Base-by-base conservation (phyloP, 1,140 invertebrate species). In the silkworm (Bombyx mori) region DNA sequence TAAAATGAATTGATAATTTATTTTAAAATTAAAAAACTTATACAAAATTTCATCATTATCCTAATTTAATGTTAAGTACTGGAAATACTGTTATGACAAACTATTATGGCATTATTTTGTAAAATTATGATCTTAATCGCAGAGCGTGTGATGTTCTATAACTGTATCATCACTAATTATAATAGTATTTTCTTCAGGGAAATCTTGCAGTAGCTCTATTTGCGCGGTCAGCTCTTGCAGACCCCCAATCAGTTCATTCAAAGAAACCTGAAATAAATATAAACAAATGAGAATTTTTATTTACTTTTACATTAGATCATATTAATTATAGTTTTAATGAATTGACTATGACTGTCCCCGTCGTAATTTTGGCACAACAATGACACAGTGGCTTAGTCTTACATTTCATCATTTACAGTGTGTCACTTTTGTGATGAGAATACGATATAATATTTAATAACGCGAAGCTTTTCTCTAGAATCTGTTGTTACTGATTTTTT, bases 181-280 rank as follows among this genome's bases (percentile, higher is more conserved):
- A 9, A 84, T 86, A 3, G 83, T 86, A 57, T 73, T 73, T n/a
- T 86, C 83, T 6, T 84, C 83, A 0, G 73, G 59, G 22, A 79
- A 74, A 50, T 83, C 83, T 54, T 77, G 77, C 0, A 80, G 77
- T 46, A 86, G 26, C 42, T 83, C 79, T 7, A 86, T 79, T 57
- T 84, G 80, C 0, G 82, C 83, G 0, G 74, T 85, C 42, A 86
- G 59, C 61, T 84, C 80, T 49, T 83, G 79, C 6, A 86, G 61
- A 18, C 82, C 75, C 52, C 78, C 66, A 1, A 86, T 71, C 0
- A 86, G 63, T 51, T 82, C 80, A 12, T 73, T 78, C 44, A 86
- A 54, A 1, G 75, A 81, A 8, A 61, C 61, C 83, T 86, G 65
- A 1, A 63, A 54, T 3, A 18, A 54, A 44, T 22, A 53, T 6